Conservation (phyloP, 2,113 vertebrate genomes). For the Zosterops lateralis region DNA sequence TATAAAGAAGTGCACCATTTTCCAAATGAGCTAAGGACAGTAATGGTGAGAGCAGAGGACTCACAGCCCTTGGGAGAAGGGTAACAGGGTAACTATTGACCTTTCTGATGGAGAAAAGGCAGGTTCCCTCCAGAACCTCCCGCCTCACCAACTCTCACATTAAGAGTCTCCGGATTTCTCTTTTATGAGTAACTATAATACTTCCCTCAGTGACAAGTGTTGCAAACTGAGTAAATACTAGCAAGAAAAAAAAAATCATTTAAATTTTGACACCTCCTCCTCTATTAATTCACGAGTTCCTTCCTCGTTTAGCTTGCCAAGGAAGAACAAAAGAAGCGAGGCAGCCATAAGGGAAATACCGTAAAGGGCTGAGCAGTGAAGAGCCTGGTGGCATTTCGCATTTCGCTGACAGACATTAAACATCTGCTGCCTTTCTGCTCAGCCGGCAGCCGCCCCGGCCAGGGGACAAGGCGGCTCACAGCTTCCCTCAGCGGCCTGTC, state of each 20-base stretch:
- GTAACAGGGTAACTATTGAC: not conserved
- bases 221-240: not conserved
- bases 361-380: not conserved
- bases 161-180: not conserved
- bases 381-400: not conserved
- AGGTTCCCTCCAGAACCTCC: not conserved
- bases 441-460: not conserved
- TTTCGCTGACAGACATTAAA: not conserved
- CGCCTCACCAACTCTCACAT: not conserved
- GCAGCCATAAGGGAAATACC: not conserved
- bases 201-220: not conserved
- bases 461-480: not conserved
- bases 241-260: not conserved
- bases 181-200: not conserved
- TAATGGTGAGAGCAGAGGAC: not conserved
- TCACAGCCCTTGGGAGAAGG: not conserved
- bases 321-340: not conserved
- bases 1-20: not conserved
- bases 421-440: not conserved
- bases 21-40: not conserved
- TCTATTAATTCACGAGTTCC: constrained; percentile 28
- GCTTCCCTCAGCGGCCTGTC: rapidly evolving
- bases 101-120: not conserved
- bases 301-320: not conserved
- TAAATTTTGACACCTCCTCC: constrained; percentile 17